A percentile compares a stretch with the other conserved stretches of the same genome.
These are phyloP conservation scores for Empidonax traillii DNA, from an alignment of 2,113 vertebrate genomes.

Conservation along the genomic window DNA sequence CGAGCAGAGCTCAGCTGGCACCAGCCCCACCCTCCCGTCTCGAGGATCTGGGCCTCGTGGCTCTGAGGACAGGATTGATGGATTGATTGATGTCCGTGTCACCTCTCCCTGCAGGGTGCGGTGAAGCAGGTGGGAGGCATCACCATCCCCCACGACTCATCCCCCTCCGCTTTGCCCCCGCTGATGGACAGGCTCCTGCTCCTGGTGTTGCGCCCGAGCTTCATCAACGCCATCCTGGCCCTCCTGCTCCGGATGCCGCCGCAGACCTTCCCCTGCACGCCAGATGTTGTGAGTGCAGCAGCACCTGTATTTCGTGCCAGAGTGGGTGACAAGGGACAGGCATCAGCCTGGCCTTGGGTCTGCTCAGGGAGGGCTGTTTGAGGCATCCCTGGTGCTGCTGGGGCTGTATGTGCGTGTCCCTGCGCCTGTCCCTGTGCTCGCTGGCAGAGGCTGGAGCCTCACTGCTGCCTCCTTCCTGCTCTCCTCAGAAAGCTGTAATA, in stretches of 20 bases:
- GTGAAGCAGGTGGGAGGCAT: constrained; percentile 26
- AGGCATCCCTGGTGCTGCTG: fast-evolving
- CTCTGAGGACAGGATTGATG: fast-evolving
- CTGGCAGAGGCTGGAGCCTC: not conserved
- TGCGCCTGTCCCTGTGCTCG: not conserved
- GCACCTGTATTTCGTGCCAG: fast-evolving
- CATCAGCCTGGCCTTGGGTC: fast-evolving
- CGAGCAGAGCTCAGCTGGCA: not conserved
- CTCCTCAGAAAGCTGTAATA: fast-evolving
- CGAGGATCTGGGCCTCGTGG: fast-evolving
- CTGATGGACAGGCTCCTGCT: not conserved
- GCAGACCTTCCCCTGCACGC: not conserved
- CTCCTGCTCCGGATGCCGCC: not conserved
- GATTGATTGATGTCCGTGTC: fast-evolving
- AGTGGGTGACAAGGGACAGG: not conserved
- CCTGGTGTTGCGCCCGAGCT: not conserved
- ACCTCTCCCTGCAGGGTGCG: not conserved
- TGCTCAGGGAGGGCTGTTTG: not conserved
- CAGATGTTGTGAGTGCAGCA: not conserved
- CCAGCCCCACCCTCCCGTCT: fast-evolving
- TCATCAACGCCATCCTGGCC: not conserved
- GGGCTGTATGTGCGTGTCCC: not conserved
- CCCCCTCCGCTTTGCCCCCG: not conserved
- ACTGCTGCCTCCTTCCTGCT: not conserved
- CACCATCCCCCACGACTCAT: constrained; percentile 1